These are phyloP conservation scores for Cyprinodon brontotheroides DNA, from an alignment of 2,113 vertebrate genomes.

Conservation along the genomic window DNA sequence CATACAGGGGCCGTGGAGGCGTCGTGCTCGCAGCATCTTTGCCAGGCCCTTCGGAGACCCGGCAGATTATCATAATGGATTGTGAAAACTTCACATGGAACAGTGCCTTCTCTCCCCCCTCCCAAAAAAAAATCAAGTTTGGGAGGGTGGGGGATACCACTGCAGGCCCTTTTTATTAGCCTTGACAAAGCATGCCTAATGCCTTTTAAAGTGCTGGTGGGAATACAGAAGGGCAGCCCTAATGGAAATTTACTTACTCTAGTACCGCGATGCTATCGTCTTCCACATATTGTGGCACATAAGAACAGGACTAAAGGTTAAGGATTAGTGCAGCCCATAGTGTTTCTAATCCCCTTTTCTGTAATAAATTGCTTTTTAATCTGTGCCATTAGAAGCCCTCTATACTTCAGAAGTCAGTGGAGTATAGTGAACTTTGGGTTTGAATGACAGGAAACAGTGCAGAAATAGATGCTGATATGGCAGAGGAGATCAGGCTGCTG, in stretches of 20 bases:
- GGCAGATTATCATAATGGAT: conserved; percentile 74
- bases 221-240: conserved; percentile 71
- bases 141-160: conserved; percentile 62
- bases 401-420: conserved; percentile 52
- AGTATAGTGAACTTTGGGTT: conserved; percentile 57
- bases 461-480: conserved; percentile 47
- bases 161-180: conserved; percentile 67
- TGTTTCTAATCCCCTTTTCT: conserved; percentile 77
- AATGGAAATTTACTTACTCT: conserved; percentile 73
- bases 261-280: conserved; percentile 71
- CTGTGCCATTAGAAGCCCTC: conserved; percentile 66
- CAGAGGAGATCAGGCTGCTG: conserved; percentile 1
- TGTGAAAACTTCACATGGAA: conserved; percentile 75
- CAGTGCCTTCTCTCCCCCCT: conserved; percentile 50
- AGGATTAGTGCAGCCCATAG: conserved; percentile 72
- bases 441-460: conserved; percentile 61
- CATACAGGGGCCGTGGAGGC: conserved; percentile 34
- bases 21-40: conserved; percentile 57
- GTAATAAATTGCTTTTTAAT: conserved; percentile 78
- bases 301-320: conserved; percentile 77
- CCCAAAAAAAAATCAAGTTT: conserved; percentile 53
- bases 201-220: conserved; percentile 74
- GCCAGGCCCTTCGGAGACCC: conserved; percentile 59
- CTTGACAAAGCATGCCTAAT: conserved; percentile 74
- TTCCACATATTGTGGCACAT: conserved; percentile 70